Evolutionary conservation across 2,888 invertebrate genomes (phyloP).

Genomic region (Trimorus sp.): DNA sequence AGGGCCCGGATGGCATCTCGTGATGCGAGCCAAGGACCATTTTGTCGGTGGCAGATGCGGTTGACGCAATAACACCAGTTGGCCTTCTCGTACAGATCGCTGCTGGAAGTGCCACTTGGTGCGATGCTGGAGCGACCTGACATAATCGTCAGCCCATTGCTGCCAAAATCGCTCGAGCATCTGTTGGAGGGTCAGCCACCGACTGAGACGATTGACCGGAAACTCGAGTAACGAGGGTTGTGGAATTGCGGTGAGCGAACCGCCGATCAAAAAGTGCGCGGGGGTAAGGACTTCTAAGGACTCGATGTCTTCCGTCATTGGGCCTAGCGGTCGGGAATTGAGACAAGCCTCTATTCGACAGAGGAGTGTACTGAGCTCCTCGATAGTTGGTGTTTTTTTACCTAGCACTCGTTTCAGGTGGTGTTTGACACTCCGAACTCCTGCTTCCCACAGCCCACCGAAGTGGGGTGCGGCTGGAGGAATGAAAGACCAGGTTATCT

Average conservation of each 20-base stretch:
- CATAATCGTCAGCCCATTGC: constrained; percentile 8
- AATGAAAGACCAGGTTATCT: neutral
- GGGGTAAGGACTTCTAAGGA: constrained; percentile 9
- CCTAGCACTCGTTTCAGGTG: neutral
- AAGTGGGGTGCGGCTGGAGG: constrained; percentile 14
- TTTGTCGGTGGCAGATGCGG: constrained; percentile 1
- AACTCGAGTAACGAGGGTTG: neutral
- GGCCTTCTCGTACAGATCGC: neutral
- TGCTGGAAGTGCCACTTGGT: constrained; percentile 15
- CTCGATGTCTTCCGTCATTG: constrained; percentile 1
- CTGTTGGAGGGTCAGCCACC: neutral
- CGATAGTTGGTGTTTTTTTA: neutral
- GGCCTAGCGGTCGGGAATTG: constrained; percentile 3
- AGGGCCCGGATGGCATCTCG: neutral
- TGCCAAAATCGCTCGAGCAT: constrained; percentile 12
- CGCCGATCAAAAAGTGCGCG: constrained; percentile 14
- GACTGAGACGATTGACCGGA: neutral
- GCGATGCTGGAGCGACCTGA: constrained; percentile 1
- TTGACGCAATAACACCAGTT: constrained; percentile 2
- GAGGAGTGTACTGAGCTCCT: constrained; percentile 4
- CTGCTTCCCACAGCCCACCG: constrained; percentile 5
- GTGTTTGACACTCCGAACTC: neutral
- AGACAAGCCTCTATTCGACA: constrained; percentile 12
- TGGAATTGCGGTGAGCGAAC: neutral
- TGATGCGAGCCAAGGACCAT: constrained; percentile 4